Evolutionary conservation across 2,797 vertebrate species (phyloP).

Genomic region (Trachops cirrhosus): DNA sequence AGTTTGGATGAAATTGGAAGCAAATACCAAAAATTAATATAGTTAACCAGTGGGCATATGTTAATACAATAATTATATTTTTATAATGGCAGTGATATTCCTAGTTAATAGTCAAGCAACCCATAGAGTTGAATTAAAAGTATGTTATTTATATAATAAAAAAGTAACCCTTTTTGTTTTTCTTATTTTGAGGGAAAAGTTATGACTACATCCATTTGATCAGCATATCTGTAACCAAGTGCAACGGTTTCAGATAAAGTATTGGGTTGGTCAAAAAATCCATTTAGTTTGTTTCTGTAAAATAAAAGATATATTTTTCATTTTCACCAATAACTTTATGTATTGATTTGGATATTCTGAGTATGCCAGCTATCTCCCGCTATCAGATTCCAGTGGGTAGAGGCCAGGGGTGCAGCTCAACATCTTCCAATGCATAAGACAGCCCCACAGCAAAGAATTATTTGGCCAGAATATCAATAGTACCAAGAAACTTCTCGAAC

Average conservation of each 20-base stretch:
- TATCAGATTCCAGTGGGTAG: neutral
- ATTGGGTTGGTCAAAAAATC: neutral
- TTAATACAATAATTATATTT: conserved; percentile 11
- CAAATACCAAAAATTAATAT: conserved; percentile 29
- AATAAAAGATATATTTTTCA: neutral
- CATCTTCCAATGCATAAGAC: neutral
- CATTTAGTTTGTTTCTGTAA: neutral
- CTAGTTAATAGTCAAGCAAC: neutral
- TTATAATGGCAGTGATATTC: neutral
- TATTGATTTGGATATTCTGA: neutral
- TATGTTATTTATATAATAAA: neutral
- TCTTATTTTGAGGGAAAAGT: neutral
- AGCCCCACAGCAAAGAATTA: neutral
- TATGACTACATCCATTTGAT: neutral
- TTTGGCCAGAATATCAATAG: neutral
- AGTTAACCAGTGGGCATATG: neutral
- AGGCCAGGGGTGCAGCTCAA: neutral
- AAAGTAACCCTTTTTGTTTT: neutral
- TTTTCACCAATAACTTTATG: neutral
- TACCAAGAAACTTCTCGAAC: neutral
- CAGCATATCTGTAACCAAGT: neutral
- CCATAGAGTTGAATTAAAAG: neutral
- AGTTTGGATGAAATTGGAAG: conserved; percentile 7
- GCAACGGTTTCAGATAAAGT: neutral
- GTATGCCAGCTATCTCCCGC: neutral